Base-by-base conservation (phyloP, 2,113 vertebrate species). In the Cynocephalus volans region DNA sequence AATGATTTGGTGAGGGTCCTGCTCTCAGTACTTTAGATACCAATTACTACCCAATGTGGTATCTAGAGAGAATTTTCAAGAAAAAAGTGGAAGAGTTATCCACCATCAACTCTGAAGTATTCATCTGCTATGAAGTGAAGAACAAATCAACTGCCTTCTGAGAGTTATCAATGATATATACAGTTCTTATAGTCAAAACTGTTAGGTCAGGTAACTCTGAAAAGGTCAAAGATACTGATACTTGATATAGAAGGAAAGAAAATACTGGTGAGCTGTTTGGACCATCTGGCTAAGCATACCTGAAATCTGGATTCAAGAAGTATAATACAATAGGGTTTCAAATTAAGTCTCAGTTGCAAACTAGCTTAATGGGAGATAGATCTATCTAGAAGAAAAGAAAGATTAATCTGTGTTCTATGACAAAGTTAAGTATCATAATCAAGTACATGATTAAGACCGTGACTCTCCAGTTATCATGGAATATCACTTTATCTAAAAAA, bases 271-370 rank as follows among this genome's bases (percentile, higher is more conserved):
- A 89, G 14, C 13, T 67, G 9, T 62, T 28, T 81, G n/a, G n/a
- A 36, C n/a, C 23, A 82, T 33, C 12, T 56, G 50, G 41, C 45
- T 75, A 69, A 76, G 19, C 60, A 84, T n/a, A 90, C 12, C 24
- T 58, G 62, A 82, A 95, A 95, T 52, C 33, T 90, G 6, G 14
- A 93, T 90, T 83, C 26, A 19, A 93, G 33, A 95, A 69, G 19
- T 70, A 45, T 23, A 81, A 64, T 8, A 77, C 4, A 94, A 60
- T 1, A 79, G 60, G 17, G 31, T 28, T 86, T 88, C 77, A 85
- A 76, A 96, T 65, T 90, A 96, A 90, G 75, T 75, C 86, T 88
- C 9, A 73, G 31, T 33, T 84, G 80, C 65, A 97, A 87, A 91
- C 8, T 85, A 28, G 60, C 60, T 93, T 95, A 88, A 80, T 13